These are phyloP conservation scores for Imbricaverruca yamaguchii DNA, from an alignment of 2,888 invertebrate genomes.

Conservation along the genomic window DNA sequence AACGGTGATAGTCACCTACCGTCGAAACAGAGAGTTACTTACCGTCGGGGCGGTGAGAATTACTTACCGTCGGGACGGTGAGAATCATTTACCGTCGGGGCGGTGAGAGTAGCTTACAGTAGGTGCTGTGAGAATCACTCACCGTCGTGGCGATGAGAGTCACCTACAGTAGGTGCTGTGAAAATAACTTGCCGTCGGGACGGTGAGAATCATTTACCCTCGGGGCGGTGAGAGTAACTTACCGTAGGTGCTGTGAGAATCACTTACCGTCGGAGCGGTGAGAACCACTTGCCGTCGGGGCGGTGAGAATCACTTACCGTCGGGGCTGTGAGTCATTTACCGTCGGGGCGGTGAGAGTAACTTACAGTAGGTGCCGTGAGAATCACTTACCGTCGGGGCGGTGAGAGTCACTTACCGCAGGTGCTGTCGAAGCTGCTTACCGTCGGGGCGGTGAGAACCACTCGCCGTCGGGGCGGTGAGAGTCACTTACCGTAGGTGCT, in stretches of 20 bases:
- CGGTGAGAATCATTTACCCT: conserved; percentile 46
- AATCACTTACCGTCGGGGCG: neutral
- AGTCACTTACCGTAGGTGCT: conserved; percentile 31
- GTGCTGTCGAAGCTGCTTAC: conserved; percentile 43
- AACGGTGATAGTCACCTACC: too few relatives aligned
- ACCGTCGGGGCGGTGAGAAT: neutral
- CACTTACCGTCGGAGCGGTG: conserved; percentile 41
- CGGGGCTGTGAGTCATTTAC: conserved; percentile 43
- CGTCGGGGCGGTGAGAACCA: conserved; percentile 62
- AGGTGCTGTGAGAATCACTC: conserved; percentile 8
- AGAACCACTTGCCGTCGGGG: neutral
- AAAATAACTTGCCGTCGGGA: conserved; percentile 29
- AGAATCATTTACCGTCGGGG: neutral
- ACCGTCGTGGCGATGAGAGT: conserved; percentile 49
- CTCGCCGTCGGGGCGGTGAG: neutral
- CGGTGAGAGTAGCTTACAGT: neutral
- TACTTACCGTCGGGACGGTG: neutral
- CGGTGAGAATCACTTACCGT: conserved; percentile 25
- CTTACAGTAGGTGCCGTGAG: neutral
- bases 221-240: conserved; percentile 70
- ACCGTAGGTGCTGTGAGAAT: neutral
- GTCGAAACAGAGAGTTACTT: too few relatives aligned
- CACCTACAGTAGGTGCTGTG: neutral
- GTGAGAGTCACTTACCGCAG: conserved; percentile 27
- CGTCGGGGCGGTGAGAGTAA: conserved; percentile 66